Evolutionary conservation across 2,113 vertebrate genomes (phyloP).

Genomic region (Pao palembangensis): DNA sequence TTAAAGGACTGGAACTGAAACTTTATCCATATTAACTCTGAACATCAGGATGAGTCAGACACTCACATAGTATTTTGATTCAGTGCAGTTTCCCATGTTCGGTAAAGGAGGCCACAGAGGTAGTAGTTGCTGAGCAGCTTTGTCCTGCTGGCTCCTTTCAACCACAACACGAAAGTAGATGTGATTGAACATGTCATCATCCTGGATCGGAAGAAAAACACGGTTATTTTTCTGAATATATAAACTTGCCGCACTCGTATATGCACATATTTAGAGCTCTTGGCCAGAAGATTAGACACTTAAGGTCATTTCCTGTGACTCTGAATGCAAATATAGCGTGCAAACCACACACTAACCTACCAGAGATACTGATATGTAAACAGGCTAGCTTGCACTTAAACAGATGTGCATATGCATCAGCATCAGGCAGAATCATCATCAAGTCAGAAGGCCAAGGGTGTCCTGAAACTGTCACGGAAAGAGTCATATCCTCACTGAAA

Average conservation of each 20-base stretch:
- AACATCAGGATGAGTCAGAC: constrained; percentile 24
- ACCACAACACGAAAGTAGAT: background rate
- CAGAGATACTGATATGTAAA: too few species aligned
- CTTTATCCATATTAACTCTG: background rate
- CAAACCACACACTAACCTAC: background rate
- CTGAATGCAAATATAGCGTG: constrained; percentile 22
- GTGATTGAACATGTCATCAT: constrained; percentile 3
- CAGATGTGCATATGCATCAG: background rate
- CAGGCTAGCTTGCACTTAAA: background rate
- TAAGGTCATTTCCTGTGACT: constrained; percentile 36
- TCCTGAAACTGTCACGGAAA: constrained; percentile 50
- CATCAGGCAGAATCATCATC: constrained; percentile 53
- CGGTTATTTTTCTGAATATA: too few species aligned
- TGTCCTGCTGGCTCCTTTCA: background rate
- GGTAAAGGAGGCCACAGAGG: constrained; percentile 7
- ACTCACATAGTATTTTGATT: constrained; percentile 31
- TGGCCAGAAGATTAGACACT: constrained; percentile 17
- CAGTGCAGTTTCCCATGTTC: background rate
- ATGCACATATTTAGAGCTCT: background rate
- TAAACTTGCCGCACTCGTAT: background rate
- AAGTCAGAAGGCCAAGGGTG: constrained; percentile 18
- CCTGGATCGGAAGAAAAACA: too few species aligned
- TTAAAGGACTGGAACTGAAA: background rate
- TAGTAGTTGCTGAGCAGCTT: constrained; percentile 3
- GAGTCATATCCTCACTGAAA: constrained; percentile 10